phyloP scores from a whole-genome alignment of 2,113 vertebrate genomes.

The Zapornia atra region DNA sequence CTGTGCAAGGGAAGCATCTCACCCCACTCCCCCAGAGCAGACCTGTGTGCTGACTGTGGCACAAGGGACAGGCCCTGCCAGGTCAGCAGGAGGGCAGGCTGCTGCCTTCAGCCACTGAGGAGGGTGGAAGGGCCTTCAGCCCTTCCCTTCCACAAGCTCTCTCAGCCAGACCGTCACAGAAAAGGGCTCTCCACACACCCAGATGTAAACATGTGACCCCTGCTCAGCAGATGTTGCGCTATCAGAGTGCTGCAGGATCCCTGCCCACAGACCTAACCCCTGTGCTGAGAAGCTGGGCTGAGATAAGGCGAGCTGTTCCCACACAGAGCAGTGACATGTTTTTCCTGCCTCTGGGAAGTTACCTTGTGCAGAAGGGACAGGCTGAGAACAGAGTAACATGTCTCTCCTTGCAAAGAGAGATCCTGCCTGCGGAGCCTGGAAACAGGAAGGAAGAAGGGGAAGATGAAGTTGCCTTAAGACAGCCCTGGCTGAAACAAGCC shows the following conservation, averaged over 20 bases:
- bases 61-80: fast-evolving
- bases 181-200: fast-evolving
- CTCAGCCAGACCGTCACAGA: background rate
- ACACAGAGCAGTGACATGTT: fast-evolving
- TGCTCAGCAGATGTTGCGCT: background rate
- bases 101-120: background rate
- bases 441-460: background rate
- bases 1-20: background rate
- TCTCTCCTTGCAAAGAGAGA: background rate
- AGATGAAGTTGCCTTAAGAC: background rate
- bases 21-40: background rate
- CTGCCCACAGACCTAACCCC: background rate
- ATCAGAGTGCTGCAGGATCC: background rate
- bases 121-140: background rate
- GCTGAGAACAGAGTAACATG: background rate
- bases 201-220: background rate
- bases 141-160: background rate
- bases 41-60: too few relatives aligned
- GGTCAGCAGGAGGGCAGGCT: background rate
- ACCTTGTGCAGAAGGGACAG: background rate
- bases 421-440: background rate
- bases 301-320: background rate
- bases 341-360: background rate
- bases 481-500: background rate
- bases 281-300: background rate